These are phyloP conservation scores for Tetropium fuscum DNA, from an alignment of 2,888 invertebrate genomes.

Conservation along the genomic window DNA sequence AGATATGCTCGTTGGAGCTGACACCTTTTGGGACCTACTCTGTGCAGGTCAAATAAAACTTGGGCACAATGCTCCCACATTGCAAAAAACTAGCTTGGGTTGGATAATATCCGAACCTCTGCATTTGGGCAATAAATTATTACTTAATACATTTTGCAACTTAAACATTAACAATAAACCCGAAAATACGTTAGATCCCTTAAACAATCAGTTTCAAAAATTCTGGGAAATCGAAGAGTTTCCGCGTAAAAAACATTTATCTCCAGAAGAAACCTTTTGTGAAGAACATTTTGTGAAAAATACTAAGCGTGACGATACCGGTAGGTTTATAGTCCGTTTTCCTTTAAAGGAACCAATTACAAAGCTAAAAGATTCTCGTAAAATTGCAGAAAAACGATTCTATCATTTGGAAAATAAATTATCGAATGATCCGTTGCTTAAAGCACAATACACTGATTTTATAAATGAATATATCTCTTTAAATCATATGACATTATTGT, in stretches of 20 bases:
- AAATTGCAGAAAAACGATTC: constrained; percentile 3
- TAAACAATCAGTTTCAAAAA: background rate
- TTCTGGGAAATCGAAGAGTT: constrained; percentile 2
- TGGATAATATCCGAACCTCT: background rate
- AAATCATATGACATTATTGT: constrained; percentile 1
- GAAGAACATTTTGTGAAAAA: constrained; percentile 4
- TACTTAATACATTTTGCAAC: background rate
- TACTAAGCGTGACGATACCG: background rate
- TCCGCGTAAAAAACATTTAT: background rate
- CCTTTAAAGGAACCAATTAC: constrained; percentile 1
- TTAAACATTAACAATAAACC: background rate
- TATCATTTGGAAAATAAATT: background rate
- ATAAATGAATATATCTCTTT: background rate
- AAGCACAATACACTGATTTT: background rate
- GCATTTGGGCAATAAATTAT: background rate
- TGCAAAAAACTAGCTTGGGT: constrained; percentile 5
- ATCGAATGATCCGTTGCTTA: background rate
- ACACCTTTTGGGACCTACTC: constrained; percentile 22
- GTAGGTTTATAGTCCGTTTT: constrained; percentile 1
- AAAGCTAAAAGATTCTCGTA: background rate
- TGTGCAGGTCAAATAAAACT: constrained; percentile 20
- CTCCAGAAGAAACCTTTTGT: constrained; percentile 8
- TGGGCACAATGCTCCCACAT: background rate
- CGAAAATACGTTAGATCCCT: background rate
- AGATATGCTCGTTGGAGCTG: constrained; percentile 16